Evolutionary conservation across 2,888 invertebrate genomes (phyloP).

Genomic region (Meta bourneti): DNA sequence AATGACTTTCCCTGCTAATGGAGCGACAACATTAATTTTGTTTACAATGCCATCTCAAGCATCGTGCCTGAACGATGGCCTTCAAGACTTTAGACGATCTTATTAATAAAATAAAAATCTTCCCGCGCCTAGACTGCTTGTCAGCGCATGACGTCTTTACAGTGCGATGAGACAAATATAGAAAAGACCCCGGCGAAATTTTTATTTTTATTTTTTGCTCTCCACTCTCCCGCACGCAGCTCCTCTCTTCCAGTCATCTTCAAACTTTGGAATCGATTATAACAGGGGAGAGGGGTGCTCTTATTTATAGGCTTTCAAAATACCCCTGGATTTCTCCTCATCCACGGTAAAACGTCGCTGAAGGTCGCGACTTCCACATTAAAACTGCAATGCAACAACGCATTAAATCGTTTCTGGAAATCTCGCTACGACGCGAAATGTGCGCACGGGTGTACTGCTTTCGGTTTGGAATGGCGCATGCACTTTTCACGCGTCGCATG

Average conservation of each 20-base stretch:
- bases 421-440: no score
- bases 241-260: neutral
- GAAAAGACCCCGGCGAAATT: neutral
- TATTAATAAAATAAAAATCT: neutral
- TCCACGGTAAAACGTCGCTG: neutral
- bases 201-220: no score
- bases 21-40: no score
- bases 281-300: neutral
- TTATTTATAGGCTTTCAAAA: conserved; percentile 1
- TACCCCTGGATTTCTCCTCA: neutral
- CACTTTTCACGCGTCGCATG: no score
- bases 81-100: no score
- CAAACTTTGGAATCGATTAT: neutral
- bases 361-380: neutral
- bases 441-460: no score
- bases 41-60: no score
- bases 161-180: neutral
- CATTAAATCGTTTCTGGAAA: no score
- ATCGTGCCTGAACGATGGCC: no score
- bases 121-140: neutral
- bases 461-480: no score
- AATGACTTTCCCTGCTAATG: no score
- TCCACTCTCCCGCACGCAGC: neutral
- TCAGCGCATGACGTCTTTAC: neutral
- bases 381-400: no score